A percentile compares a stretch with the other conserved stretches of the same genome.
Evolutionary conservation across 2,113 vertebrate species (phyloP).

Genomic region (Eulemur macaco): DNA sequence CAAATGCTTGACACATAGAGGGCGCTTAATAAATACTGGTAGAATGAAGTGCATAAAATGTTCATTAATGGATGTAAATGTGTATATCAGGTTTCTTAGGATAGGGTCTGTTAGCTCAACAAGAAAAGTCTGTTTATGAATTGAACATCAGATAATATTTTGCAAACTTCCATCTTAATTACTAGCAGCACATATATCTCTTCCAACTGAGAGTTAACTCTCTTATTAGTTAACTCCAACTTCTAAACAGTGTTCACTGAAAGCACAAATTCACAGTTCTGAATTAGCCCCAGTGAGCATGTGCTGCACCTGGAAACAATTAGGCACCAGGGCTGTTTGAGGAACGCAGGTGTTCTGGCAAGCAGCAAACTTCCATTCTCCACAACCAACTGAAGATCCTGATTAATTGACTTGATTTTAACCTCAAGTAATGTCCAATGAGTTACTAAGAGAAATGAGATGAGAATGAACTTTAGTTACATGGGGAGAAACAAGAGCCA

Average conservation of each 20-base stretch:
- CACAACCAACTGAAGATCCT: slow-evolving; percentile 43
- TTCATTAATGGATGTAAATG: neutral
- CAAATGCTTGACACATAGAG: neutral
- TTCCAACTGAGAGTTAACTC: slow-evolving; percentile 10
- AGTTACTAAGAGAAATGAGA: slow-evolving; percentile 12
- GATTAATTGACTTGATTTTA: slow-evolving; percentile 66
- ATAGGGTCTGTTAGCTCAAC: neutral
- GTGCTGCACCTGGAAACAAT: slow-evolving; percentile 55
- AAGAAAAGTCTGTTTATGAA: neutral
- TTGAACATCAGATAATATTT: neutral
- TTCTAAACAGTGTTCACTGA: neutral
- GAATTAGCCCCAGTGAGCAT: neutral
- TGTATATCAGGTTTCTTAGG: neutral
- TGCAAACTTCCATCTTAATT: neutral
- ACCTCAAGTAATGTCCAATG: slow-evolving; percentile 62
- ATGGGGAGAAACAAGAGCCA: neutral
- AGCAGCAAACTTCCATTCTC: neutral
- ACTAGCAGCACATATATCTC: neutral
- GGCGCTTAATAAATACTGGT: neutral
- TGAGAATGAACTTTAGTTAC: slow-evolving; percentile 24
- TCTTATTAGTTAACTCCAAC: neutral
- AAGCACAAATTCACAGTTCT: slow-evolving; percentile 15
- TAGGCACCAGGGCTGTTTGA: neutral
- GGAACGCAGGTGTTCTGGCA: slow-evolving; percentile 62
- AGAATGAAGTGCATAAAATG: neutral